Evolutionary conservation across 30 jellyfish, hydroid and myxozoan genomes (phyloP), one percentile per base, ranked within the genome.

Genomic region (Aurelia sp.): DNA sequence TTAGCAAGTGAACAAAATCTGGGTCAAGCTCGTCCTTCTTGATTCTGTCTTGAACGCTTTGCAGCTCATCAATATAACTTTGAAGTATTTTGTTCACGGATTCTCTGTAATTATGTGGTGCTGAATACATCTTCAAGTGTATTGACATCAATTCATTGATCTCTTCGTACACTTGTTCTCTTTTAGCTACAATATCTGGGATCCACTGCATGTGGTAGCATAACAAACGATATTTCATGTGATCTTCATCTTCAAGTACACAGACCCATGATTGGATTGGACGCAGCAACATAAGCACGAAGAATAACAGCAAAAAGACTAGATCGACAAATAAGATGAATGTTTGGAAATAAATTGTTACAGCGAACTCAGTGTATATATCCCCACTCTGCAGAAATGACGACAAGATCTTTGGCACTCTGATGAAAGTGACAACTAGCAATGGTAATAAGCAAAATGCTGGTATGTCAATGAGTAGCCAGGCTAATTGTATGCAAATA

Each of bases 161-260:
- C 17, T 51, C 66, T 19, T 87, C 81, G 78, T 79, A 82, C n/a
- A 71, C 72, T 4, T 17, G 10, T 16, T 48, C 19, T 59, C 97
- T 58, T 35, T 77, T 61, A 6, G 73, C 88, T 23, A 78, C 60
- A 41, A 77, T 76, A 73, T 93, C 98, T 19, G 98, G 98, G 12
- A 87, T 60, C 98, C 98, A 93, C 47, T 71, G 92, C 87, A 82
- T 66, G 51, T 77, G 76, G 22, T 93, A 81, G 63, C 93, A 61
- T 31, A 89, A 64, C 37, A 87, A 59, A 9, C 97, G 82, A 79
- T 93, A 81, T 61, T 88, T 93, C 90, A 66, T 87, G 52, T 93
- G 98, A n/a, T 93, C 98, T 59, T 93, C 98, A 62, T 93, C 98
- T 73, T 93, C 98, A 13, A 93, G 91, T 8, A 93, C 58, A 52